Base-by-base conservation (phyloP, 2,888 invertebrate species). In the Drosophila birchii region DNA sequence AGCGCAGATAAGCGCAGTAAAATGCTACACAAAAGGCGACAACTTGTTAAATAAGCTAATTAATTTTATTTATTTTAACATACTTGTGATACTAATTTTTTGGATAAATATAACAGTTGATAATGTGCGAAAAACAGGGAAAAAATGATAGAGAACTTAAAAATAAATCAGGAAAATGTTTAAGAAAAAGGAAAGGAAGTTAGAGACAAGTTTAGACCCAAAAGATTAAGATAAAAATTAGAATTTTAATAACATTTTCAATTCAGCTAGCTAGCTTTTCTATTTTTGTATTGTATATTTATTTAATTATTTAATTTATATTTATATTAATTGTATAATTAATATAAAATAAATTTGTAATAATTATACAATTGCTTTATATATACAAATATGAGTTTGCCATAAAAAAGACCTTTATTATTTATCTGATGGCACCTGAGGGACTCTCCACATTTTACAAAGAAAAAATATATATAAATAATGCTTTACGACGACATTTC, bases 31-130 rank as follows among this genome's bases (percentile, higher is more conserved):
- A 74, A 74, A 55, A 51, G 75, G 57, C 75, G 73, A 39, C 58
- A 67, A 73, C 70, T 75, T 74, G 69, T 75, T 74, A 68, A 74
- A 29, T 76, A 66, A 66, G 54, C 66, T 44, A 74, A 74, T 69
- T 51, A 59, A 58, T 51, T 32, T 23, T 41, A 70, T 49, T 49
- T 58, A 41, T 29, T 70, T 57, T 23, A 9, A 16, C 47, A 41
- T 32, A 29, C 9, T 4, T 16, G 11, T 26, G 32, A 45, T 18
- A 32, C 11, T 39, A 23, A 34, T 39, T 11, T 14, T 12, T 49
- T 1, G 4, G 20, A 7, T 43, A 36, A 47, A 69, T 41, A 41
- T 20, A 8, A 5, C 14, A 51, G 38, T 23, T 23, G 34, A 0
- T 7, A 34, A 41, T 9, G 1, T 6, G 16, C 4, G n/a, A 51